Conservation (phyloP, 2,797 vertebrate genomes). For the Chaetodon trifasciatus region DNA sequence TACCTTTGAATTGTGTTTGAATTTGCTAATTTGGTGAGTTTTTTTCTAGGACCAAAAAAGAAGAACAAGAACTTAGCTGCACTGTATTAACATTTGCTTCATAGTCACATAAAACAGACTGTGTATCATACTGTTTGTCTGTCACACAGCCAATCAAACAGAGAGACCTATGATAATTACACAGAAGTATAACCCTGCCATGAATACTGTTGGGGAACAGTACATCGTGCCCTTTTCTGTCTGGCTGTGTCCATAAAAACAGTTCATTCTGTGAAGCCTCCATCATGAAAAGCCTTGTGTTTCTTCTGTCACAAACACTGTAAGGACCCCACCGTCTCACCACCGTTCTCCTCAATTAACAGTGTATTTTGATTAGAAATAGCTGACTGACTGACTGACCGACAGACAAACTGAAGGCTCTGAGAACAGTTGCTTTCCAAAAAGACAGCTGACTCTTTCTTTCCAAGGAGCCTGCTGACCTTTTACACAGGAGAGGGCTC, state of each 20-base stretch:
- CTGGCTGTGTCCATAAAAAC: constrained; percentile 49
- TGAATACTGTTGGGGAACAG: constrained; percentile 50
- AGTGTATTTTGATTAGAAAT: constrained; percentile 78
- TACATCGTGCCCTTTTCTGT: constrained; percentile 61
- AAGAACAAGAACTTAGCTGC: constrained; percentile 10
- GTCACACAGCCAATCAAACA: constrained; percentile 17
- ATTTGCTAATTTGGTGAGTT: constrained; percentile 41
- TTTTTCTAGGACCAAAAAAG: constrained; percentile 25
- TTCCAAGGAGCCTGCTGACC: constrained; percentile 73
- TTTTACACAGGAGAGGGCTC: constrained; percentile 73
- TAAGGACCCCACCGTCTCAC: constrained; percentile 41
- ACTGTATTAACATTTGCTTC: constrained; percentile 22
- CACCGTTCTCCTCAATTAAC: constrained; percentile 66
- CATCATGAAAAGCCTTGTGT: constrained; percentile 4
- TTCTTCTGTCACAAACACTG: constrained; percentile 50
- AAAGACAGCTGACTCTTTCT: constrained; percentile 78
- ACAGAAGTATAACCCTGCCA: constrained; percentile 22
- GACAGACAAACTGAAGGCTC: constrained; percentile 61
- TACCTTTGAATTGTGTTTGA: constrained; percentile 52
- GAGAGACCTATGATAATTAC: constrained; percentile 12
- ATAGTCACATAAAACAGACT: constrained; percentile 1
- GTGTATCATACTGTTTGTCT: constrained; percentile 10
- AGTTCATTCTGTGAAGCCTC: constrained; percentile 2
- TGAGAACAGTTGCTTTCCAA: constrained; percentile 80
- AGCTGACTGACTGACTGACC: constrained; percentile 64